A percentile compares a stretch with the other conserved stretches of the same genome.
Evolutionary conservation across 2,797 vertebrate species (phyloP).

Genomic region (Pterois miles): DNA sequence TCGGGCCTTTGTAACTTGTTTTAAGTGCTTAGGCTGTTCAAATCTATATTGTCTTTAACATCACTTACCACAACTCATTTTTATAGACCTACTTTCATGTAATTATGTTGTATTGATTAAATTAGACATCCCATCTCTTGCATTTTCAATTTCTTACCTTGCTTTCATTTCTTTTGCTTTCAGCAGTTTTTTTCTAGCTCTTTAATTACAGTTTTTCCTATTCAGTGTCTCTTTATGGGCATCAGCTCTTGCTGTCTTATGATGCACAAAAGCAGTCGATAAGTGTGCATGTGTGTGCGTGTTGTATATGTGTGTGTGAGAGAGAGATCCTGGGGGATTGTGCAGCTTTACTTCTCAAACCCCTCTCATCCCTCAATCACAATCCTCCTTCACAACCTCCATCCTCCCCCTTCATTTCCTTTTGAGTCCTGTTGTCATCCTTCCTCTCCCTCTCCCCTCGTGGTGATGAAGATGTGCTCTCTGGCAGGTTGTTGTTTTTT

Average conservation of each 20-base stretch:
- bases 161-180: background rate
- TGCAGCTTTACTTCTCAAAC: conserved; percentile 43
- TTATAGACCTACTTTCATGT: conserved; percentile 39
- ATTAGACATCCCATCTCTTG: background rate
- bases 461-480: conserved; percentile 43
- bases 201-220: conserved; percentile 6
- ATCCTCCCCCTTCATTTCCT: conserved; percentile 37
- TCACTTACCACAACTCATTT: conserved; percentile 38
- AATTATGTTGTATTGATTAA: conserved; percentile 47
- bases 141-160: background rate
- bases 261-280: background rate
- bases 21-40: conserved; percentile 3
- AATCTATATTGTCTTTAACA: conserved; percentile 25
- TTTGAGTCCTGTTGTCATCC: conserved; percentile 39
- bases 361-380: conserved; percentile 53
- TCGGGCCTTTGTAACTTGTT: conserved; percentile 1
- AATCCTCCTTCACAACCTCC: conserved; percentile 24
- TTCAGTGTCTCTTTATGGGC: background rate
- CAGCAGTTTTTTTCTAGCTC: background rate
- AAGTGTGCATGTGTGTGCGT: background rate
- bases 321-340: conserved; percentile 26
- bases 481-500: conserved; percentile 5
- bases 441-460: conserved; percentile 1
- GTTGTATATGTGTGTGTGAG: background rate
- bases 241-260: background rate